Evolutionary conservation across 1,140 invertebrate species (phyloP), one percentile per base, ranked within the genome.

Genomic region (Aphelinus atriplicis): DNA sequence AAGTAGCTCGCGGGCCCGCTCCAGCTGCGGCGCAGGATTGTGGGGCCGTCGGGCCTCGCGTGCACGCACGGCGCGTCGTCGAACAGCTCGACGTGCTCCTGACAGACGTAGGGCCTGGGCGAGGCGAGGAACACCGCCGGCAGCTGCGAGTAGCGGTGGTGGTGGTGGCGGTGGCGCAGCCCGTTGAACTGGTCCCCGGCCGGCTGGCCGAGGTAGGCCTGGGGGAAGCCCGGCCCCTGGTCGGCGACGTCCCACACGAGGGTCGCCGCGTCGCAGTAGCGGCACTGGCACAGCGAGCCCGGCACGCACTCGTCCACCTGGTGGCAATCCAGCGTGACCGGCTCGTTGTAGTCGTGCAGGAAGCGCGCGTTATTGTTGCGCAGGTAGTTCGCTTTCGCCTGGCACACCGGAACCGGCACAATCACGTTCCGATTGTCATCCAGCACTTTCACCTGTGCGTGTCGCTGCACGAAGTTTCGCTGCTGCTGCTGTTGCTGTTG

Each of bases 201-300:
- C 2, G 81, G 70, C 7, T 87, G 84, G 1, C 85, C 80, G 60
- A 88, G 74, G 68, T 87, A 9, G 0, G 51, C 90, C 3, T 50
- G 47, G 1, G 89, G 87, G 7, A 89, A 89, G 79, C 89, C 90
- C 66, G 86, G 84, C 70, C 84, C 85, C 47, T 86, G 86, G 58
- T 92, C 91, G 42, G 9, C 51, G 2, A 92, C 90, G 81, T 93
- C 93, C 94, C 94, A 95, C 67, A 95, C 92, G 74, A 93, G 90
- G 58, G 92, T 91, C 42, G 92, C 89, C 0, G 94, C 93, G 82
- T 95, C 93, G 81, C 94, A 95, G 78, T 94, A 94, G 7, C 91
- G 90, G 81, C 94, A 95, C 85, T 94, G 93, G 85, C 94, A 95
- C 46, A 62, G 2, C 5, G 55, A n/a, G 1, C 26, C 62, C 62